A percentile compares a stretch with the other conserved stretches of the same genome.
phyloP scores from a whole-genome alignment of 2,797 vertebrate genomes.

The Cynodonichthys magdalenae region DNA sequence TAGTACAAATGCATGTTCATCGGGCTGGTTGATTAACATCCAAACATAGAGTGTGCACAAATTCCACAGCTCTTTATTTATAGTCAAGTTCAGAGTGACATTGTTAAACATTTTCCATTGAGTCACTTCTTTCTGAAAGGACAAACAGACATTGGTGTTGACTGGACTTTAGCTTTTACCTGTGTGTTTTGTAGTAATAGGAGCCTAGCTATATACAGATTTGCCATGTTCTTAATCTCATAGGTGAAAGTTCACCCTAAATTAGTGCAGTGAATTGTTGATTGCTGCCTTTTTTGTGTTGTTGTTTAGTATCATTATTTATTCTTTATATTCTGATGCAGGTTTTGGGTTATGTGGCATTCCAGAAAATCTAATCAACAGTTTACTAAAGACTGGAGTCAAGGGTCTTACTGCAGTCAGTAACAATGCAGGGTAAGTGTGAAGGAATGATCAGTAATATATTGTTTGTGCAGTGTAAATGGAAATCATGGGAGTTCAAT shows the following conservation, averaged over 20 bases:
- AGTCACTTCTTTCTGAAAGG: slow-evolving; percentile 23
- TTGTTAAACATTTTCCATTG: slow-evolving; percentile 55
- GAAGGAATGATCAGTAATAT: background rate
- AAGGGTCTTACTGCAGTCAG: slow-evolving; percentile 92
- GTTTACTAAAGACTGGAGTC: slow-evolving; percentile 91
- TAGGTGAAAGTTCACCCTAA: slow-evolving; percentile 2
- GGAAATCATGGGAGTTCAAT: too few species aligned
- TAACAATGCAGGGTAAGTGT: slow-evolving; percentile 95
- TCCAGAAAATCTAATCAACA: slow-evolving; percentile 95
- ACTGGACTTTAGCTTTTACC: background rate
- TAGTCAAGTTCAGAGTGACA: slow-evolving; percentile 52
- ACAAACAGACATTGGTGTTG: background rate
- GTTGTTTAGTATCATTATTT: background rate
- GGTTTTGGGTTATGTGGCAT: slow-evolving; percentile 98
- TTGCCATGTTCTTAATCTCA: background rate
- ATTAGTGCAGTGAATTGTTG: background rate
- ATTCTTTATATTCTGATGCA: slow-evolving; percentile 51
- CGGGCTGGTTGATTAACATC: slow-evolving; percentile 16
- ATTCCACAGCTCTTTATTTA: slow-evolving; percentile 61
- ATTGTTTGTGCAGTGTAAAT: background rate
- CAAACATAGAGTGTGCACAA: slow-evolving; percentile 5
- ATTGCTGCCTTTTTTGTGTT: background rate
- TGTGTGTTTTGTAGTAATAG: slow-evolving; percentile 2
- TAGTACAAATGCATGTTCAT: background rate
- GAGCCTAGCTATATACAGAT: background rate